Evolutionary conservation across 2,888 invertebrate species (phyloP).

Genomic region (Drosophila vallismaia): DNA sequence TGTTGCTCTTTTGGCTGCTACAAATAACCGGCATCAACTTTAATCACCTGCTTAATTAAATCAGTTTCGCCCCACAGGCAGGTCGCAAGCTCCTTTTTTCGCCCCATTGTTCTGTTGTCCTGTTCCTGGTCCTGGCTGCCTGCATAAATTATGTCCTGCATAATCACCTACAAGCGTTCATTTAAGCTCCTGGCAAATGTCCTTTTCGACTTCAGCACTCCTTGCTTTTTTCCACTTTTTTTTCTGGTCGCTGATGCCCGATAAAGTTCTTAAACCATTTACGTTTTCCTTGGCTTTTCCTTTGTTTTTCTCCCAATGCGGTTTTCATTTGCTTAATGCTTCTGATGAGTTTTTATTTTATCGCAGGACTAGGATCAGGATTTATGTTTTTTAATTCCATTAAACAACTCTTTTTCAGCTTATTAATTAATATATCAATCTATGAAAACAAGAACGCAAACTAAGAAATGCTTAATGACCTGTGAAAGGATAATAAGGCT

Average conservation of each 20-base stretch:
- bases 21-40: conserved; percentile 81
- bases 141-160: conserved; percentile 74
- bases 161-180: conserved; percentile 74
- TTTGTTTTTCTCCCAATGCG: conserved; percentile 30
- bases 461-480: not conserved
- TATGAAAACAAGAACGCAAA: not conserved
- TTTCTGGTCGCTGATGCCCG: conserved; percentile 40
- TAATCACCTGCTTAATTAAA: conserved; percentile 82
- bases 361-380: conserved; percentile 7
- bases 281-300: conserved; percentile 39
- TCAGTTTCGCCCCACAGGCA: conserved; percentile 66
- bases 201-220: conserved; percentile 28
- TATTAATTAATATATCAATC: conserved; percentile 4
- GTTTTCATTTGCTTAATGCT: conserved; percentile 39
- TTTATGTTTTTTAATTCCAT: conserved; percentile 42
- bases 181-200: conserved; percentile 62
- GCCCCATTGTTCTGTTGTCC: conserved; percentile 52
- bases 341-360: conserved; percentile 29
- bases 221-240: conserved; percentile 28
- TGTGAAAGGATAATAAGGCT: not conserved
- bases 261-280: conserved; percentile 74
- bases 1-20: conserved; percentile 62
- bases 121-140: conserved; percentile 39
- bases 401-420: not conserved
- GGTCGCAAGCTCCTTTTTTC: conserved; percentile 19